A percentile compares a stretch with the other conserved stretches of the same genome.
Evolutionary conservation across 2,797 vertebrate species (phyloP).

Genomic region (Poeciliopsis gracilis): DNA sequence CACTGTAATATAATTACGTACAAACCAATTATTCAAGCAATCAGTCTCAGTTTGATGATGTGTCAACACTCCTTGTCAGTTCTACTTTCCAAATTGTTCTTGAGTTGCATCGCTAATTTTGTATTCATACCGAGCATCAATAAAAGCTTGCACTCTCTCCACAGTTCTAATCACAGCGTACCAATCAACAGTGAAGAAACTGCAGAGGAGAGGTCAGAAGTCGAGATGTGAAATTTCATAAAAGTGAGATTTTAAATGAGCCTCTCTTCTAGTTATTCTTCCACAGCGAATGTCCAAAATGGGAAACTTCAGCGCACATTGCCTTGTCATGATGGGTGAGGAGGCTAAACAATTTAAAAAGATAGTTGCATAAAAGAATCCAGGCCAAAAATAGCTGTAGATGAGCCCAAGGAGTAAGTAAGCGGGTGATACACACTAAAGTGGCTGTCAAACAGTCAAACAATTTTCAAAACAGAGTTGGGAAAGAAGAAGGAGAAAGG

Average conservation of each 20-base stretch:
- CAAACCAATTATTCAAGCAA: conserved; percentile 81
- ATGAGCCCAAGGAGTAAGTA: conserved; percentile 32
- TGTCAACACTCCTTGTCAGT: conserved; percentile 77
- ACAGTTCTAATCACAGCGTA: conserved; percentile 58
- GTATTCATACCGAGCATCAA: conserved; percentile 58
- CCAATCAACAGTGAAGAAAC: conserved; percentile 55
- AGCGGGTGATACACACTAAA: conserved; percentile 28
- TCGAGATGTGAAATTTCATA: conserved; percentile 61
- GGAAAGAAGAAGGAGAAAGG: conserved; percentile 7
- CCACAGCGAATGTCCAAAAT: conserved; percentile 55
- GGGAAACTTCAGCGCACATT: conserved; percentile 50
- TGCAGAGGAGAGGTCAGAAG: conserved; percentile 68
- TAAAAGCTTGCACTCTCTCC: conserved; percentile 56
- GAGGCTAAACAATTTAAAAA: conserved; percentile 47
- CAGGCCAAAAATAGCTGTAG: conserved; percentile 30
- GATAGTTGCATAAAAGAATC: conserved; percentile 19
- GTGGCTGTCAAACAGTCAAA: conserved; percentile 30
- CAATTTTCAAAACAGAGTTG: conserved; percentile 20
- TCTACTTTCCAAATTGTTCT: conserved; percentile 73
- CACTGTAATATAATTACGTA: conserved; percentile 78
- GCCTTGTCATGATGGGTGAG: conserved; percentile 32
- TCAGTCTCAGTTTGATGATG: conserved; percentile 78
- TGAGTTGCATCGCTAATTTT: conserved; percentile 70
- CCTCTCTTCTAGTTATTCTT: conserved; percentile 55
- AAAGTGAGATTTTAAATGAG: conserved; percentile 64